A percentile compares a stretch with the other conserved stretches of the same genome.
These are phyloP conservation scores for Idaea dimidiata DNA, from an alignment of 2,888 invertebrate species.

Conservation along the genomic window DNA sequence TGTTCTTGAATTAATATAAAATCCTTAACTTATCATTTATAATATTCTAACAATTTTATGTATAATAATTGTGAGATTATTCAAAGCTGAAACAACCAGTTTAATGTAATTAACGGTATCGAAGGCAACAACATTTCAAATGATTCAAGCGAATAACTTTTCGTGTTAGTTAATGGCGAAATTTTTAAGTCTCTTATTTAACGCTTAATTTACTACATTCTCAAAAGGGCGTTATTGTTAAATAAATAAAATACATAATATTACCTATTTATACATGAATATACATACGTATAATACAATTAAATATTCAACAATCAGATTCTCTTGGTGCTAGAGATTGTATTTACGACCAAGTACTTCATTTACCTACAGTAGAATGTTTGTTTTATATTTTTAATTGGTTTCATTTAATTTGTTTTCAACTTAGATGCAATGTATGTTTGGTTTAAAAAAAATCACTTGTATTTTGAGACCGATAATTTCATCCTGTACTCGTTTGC, in stretches of 20 bases:
- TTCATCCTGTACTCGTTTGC: no score
- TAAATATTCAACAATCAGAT: neutral
- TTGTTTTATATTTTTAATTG: neutral
- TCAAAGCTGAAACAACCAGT: slow-evolving; percentile 72
- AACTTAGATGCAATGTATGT: neutral
- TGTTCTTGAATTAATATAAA: slow-evolving; percentile 71
- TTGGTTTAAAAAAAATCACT: neutral
- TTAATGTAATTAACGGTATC: slow-evolving; percentile 63
- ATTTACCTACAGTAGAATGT: no score
- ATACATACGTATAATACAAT: slow-evolving; percentile 12
- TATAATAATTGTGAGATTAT: slow-evolving; percentile 62
- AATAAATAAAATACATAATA: neutral
- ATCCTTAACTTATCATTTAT: slow-evolving; percentile 69
- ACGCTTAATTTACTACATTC: slow-evolving; percentile 31
- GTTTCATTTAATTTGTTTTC: neutral
- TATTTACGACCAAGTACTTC: no score
- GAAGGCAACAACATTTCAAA: slow-evolving; percentile 67
- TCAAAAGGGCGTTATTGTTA: slow-evolving; percentile 18
- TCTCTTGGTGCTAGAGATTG: neutral
- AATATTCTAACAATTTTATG: slow-evolving; percentile 49
- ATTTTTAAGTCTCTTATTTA: slow-evolving; percentile 31
- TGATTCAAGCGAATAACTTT: slow-evolving; percentile 54
- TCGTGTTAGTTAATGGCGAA: slow-evolving; percentile 32
- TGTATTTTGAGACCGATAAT: no score
- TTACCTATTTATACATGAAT: slow-evolving; percentile 29